Evolutionary conservation across 2,113 vertebrate species (phyloP).

Genomic region (Thalassoma bifasciatum): DNA sequence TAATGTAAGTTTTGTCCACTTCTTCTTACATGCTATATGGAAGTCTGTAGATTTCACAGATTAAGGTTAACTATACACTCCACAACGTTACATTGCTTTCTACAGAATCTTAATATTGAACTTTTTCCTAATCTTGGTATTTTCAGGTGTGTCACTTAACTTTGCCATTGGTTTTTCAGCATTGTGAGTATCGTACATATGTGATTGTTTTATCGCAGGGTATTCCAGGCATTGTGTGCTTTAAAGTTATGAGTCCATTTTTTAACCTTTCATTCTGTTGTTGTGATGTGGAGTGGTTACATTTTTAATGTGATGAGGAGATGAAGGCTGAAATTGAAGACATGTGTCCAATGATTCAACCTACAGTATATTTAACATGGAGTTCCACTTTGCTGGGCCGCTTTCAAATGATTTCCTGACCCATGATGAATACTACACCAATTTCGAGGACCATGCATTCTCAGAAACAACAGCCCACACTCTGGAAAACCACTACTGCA

Average conservation of each 20-base stretch:
- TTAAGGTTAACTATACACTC: too few relatives aligned
- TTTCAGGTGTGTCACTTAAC: neutral
- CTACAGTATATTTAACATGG: constrained; percentile 52
- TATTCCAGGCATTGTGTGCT: constrained; percentile 22
- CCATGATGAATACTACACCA: constrained; percentile 67
- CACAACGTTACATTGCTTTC: neutral
- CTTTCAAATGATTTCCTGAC: constrained; percentile 58
- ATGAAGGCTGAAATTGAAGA: constrained; percentile 60
- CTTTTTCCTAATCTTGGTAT: neutral
- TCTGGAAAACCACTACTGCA: constrained; percentile 48
- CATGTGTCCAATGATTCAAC: constrained; percentile 73
- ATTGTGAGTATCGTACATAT: neutral
- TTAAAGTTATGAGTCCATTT: constrained; percentile 28
- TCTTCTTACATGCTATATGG: too few relatives aligned
- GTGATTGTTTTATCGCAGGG: constrained; percentile 29
- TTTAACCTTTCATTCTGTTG: constrained; percentile 61
- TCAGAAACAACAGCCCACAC: constrained; percentile 60
- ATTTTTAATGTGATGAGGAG: constrained; percentile 57
- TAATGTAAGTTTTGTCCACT: too few relatives aligned
- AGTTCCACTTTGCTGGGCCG: constrained; percentile 9
- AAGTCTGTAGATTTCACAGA: too few relatives aligned
- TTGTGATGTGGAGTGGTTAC: constrained; percentile 55
- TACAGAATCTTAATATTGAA: neutral
- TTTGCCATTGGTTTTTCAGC: constrained; percentile 13
- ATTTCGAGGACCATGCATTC: constrained; percentile 49